Percentiles rank a stretch among this genome's conserved stretches.
phyloP scores from a whole-genome alignment of 2,797 vertebrate genomes.

The Pseudomugil gertrudae region DNA sequence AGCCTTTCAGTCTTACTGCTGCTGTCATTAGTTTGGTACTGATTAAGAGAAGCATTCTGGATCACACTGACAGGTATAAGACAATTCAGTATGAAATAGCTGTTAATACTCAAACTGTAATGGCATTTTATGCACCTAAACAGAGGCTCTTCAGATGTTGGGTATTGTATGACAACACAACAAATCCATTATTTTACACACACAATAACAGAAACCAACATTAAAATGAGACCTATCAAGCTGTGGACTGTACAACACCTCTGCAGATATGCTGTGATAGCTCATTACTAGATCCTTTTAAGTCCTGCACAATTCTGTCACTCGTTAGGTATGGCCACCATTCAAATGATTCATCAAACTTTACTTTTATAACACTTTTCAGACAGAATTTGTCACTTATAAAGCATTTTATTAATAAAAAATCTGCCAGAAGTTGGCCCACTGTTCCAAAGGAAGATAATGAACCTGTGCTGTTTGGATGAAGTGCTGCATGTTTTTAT shows the following conservation, averaged over 20 bases:
- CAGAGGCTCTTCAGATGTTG: too few relatives aligned
- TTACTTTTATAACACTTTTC: too few relatives aligned
- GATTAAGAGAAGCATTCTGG: background rate
- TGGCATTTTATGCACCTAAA: too few relatives aligned
- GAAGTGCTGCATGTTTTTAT: background rate
- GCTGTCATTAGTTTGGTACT: background rate
- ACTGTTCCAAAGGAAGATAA: background rate
- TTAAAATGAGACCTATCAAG: background rate
- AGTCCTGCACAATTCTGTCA: background rate
- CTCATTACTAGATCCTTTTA: background rate
- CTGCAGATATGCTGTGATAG: background rate
- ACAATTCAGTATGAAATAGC: background rate
- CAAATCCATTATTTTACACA: too few relatives aligned
- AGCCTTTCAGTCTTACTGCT: background rate
- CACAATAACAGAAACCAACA: background rate
- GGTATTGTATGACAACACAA: too few relatives aligned
- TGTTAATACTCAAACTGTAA: background rate
- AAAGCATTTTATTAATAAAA: too few relatives aligned
- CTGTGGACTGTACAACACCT: background rate
- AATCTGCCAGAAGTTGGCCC: too few relatives aligned
- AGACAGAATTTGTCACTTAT: too few relatives aligned
- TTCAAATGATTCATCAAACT: background rate
- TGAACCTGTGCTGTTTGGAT: background rate
- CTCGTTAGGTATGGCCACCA: background rate
- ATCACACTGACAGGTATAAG: background rate